Base-by-base conservation (phyloP, 2,797 vertebrate genomes). In the Pempheris klunzingeri region DNA sequence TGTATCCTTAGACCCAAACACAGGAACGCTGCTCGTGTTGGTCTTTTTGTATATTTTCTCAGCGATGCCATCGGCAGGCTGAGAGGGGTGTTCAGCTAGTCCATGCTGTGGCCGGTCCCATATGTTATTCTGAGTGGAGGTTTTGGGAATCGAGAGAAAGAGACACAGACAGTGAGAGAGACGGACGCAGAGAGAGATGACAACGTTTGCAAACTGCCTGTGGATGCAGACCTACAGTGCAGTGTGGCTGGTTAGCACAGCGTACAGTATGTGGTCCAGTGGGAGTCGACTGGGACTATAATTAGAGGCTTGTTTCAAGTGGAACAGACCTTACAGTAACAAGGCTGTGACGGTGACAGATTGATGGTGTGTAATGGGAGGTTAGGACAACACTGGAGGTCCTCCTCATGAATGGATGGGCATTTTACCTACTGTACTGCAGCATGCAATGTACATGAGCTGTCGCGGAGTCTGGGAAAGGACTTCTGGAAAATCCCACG, bases 281-380 rank as follows among this genome's bases (percentile, higher is more conserved):
- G 90, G 93, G 91, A 92, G 92, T 90, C 2, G 63, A 88, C 83
- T 81, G 78, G 82, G 78, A 87, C 86, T 12, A 72, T 93, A 93
- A 94, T 93, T 90, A 93, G 77, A 94, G 93, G 88, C 86, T 77
- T 76, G 85, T 90, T 84, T 92, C 82, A 87, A 93, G 89, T 87
- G 89, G 88, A 90, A 69, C 85, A 83, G 85, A 77, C 81, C 87
- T 90, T 87, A 91, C 85, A 92, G 92, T 92, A 93, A 93, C 90
- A 88, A 89, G 80, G 62, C 87, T 80, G 84, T 71, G 81, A 88
- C 49, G 85, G 78, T 92, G 91, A 93, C 90, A 92, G 93, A 93
- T 90, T 93, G 89, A 94, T 93, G 84, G 82, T 14, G 30, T 81
- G 83, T 90, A 89, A 92, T 93, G 79, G 83, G 80, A 87, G 86